These are phyloP conservation scores for Drosophila formosana DNA, from an alignment of 2,888 invertebrate species.

Conservation along the genomic window DNA sequence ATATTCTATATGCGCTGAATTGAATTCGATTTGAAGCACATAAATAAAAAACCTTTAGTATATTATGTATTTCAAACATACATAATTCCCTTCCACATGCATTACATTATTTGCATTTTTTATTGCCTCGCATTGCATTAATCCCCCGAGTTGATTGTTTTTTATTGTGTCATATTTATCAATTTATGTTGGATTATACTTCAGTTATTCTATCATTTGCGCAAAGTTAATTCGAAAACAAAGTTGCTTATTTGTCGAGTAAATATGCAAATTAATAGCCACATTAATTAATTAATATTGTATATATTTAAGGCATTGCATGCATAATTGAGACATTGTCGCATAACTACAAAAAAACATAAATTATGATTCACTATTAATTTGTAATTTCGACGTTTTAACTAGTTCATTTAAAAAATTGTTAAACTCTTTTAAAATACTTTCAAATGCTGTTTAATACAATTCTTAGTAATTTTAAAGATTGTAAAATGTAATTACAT, in stretches of 20 bases:
- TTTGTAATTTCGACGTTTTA: no score
- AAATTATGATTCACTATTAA: no score
- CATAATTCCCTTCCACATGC: neutral
- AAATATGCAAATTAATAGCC: neutral
- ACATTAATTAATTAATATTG: neutral
- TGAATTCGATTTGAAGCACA: neutral
- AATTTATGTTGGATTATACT: neutral
- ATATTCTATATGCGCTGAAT: neutral
- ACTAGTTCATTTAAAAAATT: no score
- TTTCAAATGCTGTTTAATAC: no score
- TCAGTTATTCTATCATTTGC: neutral
- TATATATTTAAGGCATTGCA: neutral
- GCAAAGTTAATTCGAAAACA: neutral
- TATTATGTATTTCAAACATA: neutral
- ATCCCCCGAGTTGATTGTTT: neutral
- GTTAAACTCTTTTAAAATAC: no score
- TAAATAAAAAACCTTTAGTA: neutral
- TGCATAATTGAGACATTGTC: neutral
- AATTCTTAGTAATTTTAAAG: no score
- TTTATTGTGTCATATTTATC: neutral
- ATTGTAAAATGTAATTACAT: no score
- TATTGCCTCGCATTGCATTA: neutral
- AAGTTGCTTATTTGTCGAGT: neutral
- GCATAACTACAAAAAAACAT: no score
- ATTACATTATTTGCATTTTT: slow-evolving; percentile 1